Evolutionary conservation across 2,113 vertebrate species (phyloP), one percentile per base, ranked within the genome.

Genomic region (Gobio gobio): DNA sequence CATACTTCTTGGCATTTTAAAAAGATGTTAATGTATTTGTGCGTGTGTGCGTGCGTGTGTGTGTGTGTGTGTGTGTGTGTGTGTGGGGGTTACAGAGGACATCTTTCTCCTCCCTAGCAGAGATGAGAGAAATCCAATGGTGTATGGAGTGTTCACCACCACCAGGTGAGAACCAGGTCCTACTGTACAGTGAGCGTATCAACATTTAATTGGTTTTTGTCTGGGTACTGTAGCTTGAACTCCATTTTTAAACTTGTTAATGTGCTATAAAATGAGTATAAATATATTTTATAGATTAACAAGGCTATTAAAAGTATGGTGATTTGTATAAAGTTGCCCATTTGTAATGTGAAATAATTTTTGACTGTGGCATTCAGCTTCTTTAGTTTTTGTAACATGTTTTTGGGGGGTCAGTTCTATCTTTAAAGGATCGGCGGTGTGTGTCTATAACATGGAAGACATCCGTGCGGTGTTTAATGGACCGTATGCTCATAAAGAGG

Each of bases 361-460:
- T 77, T 29, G 18, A 24, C 24, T 77, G 26, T 70, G 20, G 51
- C 78, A 36, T 78, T 26, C 54, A 49, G n/a, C 5, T 43, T 47
- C 24, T 78, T 51, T 73, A 3, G 36, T 22, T 70, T 43, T 24
- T 61, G n/a, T 61, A 70, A 70, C 24, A 18, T 66, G 29, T 83
- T 4, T 75, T 36, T n/a, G 58, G 26, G 26, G 22, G 91, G 88
- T 61, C 92, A 99, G 98, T 90, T 97, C 97, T 1, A 95, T 99
- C 87, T 99, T 99, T 94, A 97, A 96, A 88, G 98, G 98, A 84
- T 99, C 98, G n/a, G 98, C 98, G 0, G 96, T 99, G 66, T 99
- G 98, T 87, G 94, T 98, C 68, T 99, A 99, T 89, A 98, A 94
- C 90, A 99, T 99, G 97, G 96, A 97, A 1, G 97, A 99, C 74